These are phyloP conservation scores for Epinotia brunnichana DNA, from an alignment of 2,888 invertebrate genomes.

Conservation along the genomic window DNA sequence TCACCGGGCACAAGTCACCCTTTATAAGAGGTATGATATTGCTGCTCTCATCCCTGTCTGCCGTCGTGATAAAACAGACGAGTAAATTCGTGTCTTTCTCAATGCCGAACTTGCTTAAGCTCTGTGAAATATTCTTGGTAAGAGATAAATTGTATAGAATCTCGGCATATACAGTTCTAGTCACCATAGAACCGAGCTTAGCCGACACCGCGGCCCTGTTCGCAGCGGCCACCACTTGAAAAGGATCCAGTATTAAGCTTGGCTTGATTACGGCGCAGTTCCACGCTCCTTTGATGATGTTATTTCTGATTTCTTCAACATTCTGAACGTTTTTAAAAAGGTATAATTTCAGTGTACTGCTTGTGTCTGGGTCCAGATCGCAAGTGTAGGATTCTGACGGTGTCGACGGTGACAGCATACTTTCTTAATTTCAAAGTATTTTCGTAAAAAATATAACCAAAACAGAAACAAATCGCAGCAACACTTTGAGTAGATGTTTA, in stretches of 20 bases:
- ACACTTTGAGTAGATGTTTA: no score
- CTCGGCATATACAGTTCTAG: conserved; percentile 86
- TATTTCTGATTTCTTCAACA: conserved; percentile 77
- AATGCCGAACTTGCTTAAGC: conserved; percentile 86
- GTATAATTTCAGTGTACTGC: conserved; percentile 74
- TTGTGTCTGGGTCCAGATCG: conserved; percentile 74
- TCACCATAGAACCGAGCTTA: conserved; percentile 78
- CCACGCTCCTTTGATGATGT: conserved; percentile 82
- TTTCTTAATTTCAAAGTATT: not conserved
- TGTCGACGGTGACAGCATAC: no score
- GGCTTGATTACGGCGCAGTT: conserved; percentile 86
- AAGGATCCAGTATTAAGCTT: conserved; percentile 83
- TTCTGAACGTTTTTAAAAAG: conserved; percentile 85
- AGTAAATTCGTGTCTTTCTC: conserved; percentile 63
- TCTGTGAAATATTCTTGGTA: conserved; percentile 87
- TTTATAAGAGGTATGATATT: conserved; percentile 77
- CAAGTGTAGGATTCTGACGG: conserved; percentile 58
- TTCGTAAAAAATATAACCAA: not conserved
- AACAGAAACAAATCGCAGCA: not conserved
- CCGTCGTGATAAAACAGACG: conserved; percentile 64
- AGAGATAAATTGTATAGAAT: conserved; percentile 87
- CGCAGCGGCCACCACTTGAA: conserved; percentile 85
- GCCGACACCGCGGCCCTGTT: conserved; percentile 85
- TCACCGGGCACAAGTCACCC: conserved; percentile 81
- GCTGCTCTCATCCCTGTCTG: conserved; percentile 55